Base-by-base conservation (phyloP, 2,888 invertebrate genomes). In the Lumbricus terrestris region DNA sequence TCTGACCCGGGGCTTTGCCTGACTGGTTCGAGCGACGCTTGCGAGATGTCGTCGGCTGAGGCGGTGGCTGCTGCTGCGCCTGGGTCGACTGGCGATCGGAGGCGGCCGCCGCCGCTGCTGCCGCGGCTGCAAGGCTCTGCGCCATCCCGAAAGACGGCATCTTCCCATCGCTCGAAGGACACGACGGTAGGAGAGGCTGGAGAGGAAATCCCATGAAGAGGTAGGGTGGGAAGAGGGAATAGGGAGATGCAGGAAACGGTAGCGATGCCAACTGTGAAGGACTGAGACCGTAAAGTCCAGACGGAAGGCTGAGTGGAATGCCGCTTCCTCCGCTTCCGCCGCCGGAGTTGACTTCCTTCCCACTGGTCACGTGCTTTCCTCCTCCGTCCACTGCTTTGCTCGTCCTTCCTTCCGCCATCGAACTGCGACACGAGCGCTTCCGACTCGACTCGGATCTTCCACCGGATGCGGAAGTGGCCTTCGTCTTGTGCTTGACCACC, bases 151-250 rank as follows among this genome's bases (percentile, higher is more conserved):
- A 85, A 18, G 85, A 85, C 35, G 85, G 35, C 34, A 37, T 0
- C 85, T 85, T 85, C 0, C 35, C 85, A 37, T 85, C 85, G 37
- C 35, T 35, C 16, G 85, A 85, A 33, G 85, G 35, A 37, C 85
- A 85, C 85, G 85, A 85, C 0, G 85, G 85, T 85, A 85, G 34
- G 0, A 85, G 85, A 35, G 85, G 85, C 11, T 85, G 85, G 35
- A 85, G 85, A 15, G 85, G 85, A 35, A 85, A 85, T 4, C 85
- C 85, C 85, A 85, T 85, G 85, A 85, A 85, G 18, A 85, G 85
- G 85, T 85, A 85, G n/a, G 85, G 85, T 18, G 85, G 85, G n/a
- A 35, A 85, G 85, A 85, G 85, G 35, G 85, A 85, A 35, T 85
- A 85, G 35, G 85, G 85, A 3, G 85, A 35, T 35, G 85, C 35